A percentile compares a stretch with the other conserved stretches of the same genome.
Conservation (phyloP, 2,888 invertebrate species). For the Xanthostigma xanthostigma region DNA sequence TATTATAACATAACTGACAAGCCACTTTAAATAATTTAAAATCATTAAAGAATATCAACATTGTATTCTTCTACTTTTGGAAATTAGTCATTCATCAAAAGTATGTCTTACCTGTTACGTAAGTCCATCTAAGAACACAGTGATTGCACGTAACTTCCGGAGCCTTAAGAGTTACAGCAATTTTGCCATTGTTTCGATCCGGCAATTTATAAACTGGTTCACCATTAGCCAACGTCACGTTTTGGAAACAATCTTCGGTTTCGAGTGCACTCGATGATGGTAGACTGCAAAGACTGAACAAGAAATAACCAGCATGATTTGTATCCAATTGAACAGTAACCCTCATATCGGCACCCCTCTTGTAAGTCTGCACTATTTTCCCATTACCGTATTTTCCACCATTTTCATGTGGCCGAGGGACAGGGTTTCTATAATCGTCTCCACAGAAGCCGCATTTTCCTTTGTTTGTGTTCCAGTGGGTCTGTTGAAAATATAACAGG, state of each 20-base stretch:
- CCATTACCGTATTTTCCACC: slow-evolving; percentile 36
- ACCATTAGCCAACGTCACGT: slow-evolving; percentile 22
- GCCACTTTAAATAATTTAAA: no score
- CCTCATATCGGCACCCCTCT: slow-evolving; percentile 18
- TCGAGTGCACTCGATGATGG: slow-evolving; percentile 22
- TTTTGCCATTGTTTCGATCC: slow-evolving; percentile 12
- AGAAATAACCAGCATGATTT: slow-evolving; percentile 25
- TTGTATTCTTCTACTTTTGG: no score
- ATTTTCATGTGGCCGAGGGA: slow-evolving; percentile 36
- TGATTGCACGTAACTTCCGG: slow-evolving; percentile 29
- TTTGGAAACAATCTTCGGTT: slow-evolving; percentile 29
- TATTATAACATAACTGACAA: no score
- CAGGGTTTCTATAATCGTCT: slow-evolving; percentile 28
- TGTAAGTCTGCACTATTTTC: slow-evolving; percentile 28
- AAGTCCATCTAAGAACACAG: slow-evolving; percentile 36
- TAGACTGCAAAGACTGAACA: slow-evolving; percentile 27
- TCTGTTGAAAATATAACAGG: slow-evolving; percentile 15
- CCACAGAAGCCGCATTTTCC: slow-evolving; percentile 41
- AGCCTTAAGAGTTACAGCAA: slow-evolving; percentile 20
- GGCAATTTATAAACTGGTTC: slow-evolving; percentile 18
- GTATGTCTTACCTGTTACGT: slow-evolving; percentile 22
- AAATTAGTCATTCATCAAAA: no score
- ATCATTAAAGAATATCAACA: no score
- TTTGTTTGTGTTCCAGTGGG: slow-evolving; percentile 27
- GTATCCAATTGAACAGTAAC: slow-evolving; percentile 22